These are phyloP conservation scores for Eurystomus glaucurus DNA, from an alignment of 2,797 vertebrate genomes.

Conservation along the genomic window DNA sequence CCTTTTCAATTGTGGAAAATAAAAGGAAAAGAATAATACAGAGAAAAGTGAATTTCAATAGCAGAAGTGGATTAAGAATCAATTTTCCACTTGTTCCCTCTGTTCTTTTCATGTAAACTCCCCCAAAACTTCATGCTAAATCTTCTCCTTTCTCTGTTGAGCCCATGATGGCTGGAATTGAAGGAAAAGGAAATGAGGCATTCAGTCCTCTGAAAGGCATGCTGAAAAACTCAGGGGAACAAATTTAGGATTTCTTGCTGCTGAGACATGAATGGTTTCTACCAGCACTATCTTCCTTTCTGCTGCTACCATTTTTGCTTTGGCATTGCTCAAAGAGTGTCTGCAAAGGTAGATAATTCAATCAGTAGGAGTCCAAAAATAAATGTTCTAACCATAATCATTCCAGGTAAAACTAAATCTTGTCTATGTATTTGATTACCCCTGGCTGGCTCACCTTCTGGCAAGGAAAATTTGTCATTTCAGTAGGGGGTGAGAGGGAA, in stretches of 20 bases:
- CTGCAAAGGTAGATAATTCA: constrained; percentile 48
- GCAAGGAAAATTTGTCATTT: neutral
- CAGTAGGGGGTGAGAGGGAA: neutral
- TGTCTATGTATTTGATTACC: constrained; percentile 55
- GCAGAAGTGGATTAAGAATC: neutral
- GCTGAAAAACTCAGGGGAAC: neutral
- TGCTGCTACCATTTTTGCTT: constrained; percentile 22
- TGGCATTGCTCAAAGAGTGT: constrained; percentile 11
- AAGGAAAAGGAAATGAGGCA: neutral
- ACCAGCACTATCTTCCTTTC: neutral
- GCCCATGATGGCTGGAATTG: neutral
- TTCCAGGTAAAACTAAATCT: constrained; percentile 44
- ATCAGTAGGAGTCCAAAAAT: constrained; percentile 45
- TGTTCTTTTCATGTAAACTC: neutral
- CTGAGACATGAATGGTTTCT: neutral
- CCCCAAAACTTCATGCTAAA: neutral
- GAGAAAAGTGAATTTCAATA: neutral
- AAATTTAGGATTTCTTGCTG: neutral
- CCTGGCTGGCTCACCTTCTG: constrained; percentile 55
- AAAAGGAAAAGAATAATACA: neutral
- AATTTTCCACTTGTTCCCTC: neutral
- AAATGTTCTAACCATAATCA: constrained; percentile 21
- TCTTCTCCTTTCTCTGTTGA: neutral
- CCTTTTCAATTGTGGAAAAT: neutral
- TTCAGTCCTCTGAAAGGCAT: neutral